Evolutionary conservation across 2,888 invertebrate genomes (phyloP).

Genomic region (Catocala sponsa): DNA sequence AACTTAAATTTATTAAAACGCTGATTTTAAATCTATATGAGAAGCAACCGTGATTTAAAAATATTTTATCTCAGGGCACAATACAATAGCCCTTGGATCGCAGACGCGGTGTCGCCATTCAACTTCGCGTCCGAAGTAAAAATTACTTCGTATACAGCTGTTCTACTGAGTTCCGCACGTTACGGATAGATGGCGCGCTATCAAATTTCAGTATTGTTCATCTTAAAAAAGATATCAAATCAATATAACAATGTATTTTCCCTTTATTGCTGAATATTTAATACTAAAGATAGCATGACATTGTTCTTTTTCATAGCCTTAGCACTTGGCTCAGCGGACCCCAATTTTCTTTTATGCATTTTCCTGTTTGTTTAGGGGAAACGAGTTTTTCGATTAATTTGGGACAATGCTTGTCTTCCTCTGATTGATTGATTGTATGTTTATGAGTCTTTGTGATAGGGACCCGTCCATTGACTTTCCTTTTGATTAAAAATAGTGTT

Average conservation of each 20-base stretch:
- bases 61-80: too few relatives aligned
- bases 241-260: too few relatives aligned
- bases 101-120: slow-evolving; percentile 49
- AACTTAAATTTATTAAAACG: too few relatives aligned
- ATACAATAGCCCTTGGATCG: neutral
- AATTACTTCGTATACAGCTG: slow-evolving; percentile 45
- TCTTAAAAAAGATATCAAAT: too few relatives aligned
- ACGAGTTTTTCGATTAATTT: slow-evolving; percentile 34
- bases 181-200: slow-evolving; percentile 73
- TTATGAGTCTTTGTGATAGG: neutral
- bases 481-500: slow-evolving; percentile 1
- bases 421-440: slow-evolving; percentile 23
- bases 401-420: slow-evolving; percentile 17
- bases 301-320: slow-evolving; percentile 57
- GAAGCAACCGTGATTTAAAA: too few relatives aligned
- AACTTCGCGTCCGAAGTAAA: slow-evolving; percentile 42
- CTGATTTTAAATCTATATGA: too few relatives aligned
- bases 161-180: slow-evolving; percentile 66
- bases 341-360: slow-evolving; percentile 22
- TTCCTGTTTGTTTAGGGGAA: slow-evolving; percentile 27
- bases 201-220: slow-evolving; percentile 6
- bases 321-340: slow-evolving; percentile 19
- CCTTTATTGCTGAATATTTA: too few relatives aligned
- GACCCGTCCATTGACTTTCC: neutral
- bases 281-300: slow-evolving; percentile 44